Evolutionary conservation across 2,797 vertebrate species (phyloP).

Genomic region (Ciconia nigra): DNA sequence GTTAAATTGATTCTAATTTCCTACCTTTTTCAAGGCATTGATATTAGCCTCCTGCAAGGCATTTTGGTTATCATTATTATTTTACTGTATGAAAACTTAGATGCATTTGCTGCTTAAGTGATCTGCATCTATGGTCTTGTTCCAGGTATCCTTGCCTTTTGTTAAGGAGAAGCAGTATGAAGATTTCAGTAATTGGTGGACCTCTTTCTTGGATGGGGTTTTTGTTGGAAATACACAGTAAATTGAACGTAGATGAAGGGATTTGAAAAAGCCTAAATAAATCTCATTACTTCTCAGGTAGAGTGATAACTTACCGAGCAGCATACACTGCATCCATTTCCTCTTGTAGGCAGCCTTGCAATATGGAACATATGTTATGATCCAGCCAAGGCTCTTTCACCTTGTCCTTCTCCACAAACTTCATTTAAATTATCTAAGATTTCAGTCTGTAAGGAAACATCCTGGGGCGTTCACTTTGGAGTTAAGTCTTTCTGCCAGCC

Average conservation of each 20-base stretch:
- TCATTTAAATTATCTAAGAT: slow-evolving; percentile 14
- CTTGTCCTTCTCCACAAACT: background rate
- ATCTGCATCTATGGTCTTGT: background rate
- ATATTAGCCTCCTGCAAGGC: slow-evolving; percentile 50
- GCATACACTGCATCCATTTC: background rate
- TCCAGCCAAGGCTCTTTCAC: background rate
- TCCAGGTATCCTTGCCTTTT: background rate
- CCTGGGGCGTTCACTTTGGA: slow-evolving; percentile 17
- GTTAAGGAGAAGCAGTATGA: background rate
- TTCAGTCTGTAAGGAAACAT: slow-evolving; percentile 20
- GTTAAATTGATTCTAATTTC: slow-evolving; percentile 60
- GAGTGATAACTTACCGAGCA: background rate
- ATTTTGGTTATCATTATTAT: slow-evolving; percentile 57
- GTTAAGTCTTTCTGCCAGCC: slow-evolving; percentile 28
- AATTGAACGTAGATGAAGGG: background rate
- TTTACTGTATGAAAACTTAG: slow-evolving; percentile 41
- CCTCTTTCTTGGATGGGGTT: background rate
- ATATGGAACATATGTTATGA: background rate
- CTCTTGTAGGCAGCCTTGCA: background rate
- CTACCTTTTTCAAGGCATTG: slow-evolving; percentile 52
- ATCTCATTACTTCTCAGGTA: background rate
- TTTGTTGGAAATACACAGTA: background rate
- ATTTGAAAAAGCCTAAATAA: background rate
- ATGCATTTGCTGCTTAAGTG: background rate
- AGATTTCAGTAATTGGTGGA: background rate